Evolutionary conservation across 35 echinoderm and acorn worm genomes (phyloP).

Genomic region (Apostichopus japonicus): DNA sequence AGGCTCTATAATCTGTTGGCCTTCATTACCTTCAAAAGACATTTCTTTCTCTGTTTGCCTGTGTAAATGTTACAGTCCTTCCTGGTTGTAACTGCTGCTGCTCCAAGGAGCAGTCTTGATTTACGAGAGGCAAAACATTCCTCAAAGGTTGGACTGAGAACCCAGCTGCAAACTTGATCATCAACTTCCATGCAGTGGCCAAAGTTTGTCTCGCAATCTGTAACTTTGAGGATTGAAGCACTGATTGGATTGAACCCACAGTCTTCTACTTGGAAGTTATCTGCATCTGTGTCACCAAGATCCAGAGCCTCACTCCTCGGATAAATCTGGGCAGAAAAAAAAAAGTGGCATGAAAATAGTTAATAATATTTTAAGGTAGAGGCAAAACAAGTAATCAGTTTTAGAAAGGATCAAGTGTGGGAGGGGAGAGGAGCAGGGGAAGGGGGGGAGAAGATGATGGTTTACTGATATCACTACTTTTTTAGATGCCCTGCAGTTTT

Average conservation of each 20-base stretch:
- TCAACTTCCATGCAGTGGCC: neutral
- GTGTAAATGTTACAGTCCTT: neutral
- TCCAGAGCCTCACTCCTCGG: neutral
- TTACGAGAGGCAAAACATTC: neutral
- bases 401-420: too few species aligned
- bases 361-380: too few species aligned
- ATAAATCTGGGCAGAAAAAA: neutral
- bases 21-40: neutral
- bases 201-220: neutral
- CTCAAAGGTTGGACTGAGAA: neutral
- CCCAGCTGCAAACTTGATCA: neutral
- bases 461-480: too few species aligned
- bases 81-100: neutral
- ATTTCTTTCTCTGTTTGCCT: neutral
- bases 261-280: neutral
- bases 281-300: neutral
- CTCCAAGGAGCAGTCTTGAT: neutral
- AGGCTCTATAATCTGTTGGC: neutral
- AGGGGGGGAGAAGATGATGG: too few species aligned
- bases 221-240: neutral
- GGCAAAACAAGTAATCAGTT: too few species aligned
- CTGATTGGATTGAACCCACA: constrained; percentile 7
- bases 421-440: too few species aligned
- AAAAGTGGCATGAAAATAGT: neutral
- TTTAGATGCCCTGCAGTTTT: too few species aligned